Base-by-base conservation (phyloP, 2,797 vertebrate genomes). In the Sebastiscus tertius region DNA sequence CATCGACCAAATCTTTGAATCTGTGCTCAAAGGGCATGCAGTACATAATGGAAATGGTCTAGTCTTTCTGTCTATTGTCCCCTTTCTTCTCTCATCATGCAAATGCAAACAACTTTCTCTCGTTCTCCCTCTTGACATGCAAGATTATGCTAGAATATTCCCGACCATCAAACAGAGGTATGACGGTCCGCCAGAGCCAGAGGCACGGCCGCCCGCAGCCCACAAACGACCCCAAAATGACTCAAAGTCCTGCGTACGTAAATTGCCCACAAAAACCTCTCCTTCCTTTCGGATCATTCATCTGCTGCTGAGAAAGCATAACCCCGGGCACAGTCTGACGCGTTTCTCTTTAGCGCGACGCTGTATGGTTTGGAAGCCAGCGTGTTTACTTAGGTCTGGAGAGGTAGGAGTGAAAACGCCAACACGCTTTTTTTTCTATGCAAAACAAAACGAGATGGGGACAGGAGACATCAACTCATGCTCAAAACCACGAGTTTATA, bases 361-460 rank as follows among this genome's bases (percentile, higher is more conserved):
- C 70, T 85, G 91, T 93, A 91, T 93, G 93, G 86, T 94, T 95
- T 95, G 94, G 94, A 94, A 93, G 69, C 77, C 56, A 72, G 33
- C 1, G 10, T 94, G 92, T 95, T 95, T 93, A 91, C 91, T 94
- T 94, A 91, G 93, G 90, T 93, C 85, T 92, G 61, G 79, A 88
- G 89, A 75, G 80, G 87, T 80, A 90, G 78, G 73, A 82, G 80
- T 54, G 87, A 90, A 90, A 92, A 90, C 77, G 88, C 79, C 89
- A 82, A 87, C 71, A 71, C 77, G 77, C 42, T 60, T 80, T 86
- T 69, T 85, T 75, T 79, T 72, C 54, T 63, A 61, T 70, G 73
- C 79, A 84, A 90, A 92, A 85, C 39, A 85, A 83, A 76, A 81
- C 36, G 42, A 87, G 52, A 83, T 22, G 49, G 54, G 67, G 63